These are phyloP conservation scores for Sander vitreus DNA, from an alignment of 2,113 vertebrate genomes.

Conservation along the genomic window DNA sequence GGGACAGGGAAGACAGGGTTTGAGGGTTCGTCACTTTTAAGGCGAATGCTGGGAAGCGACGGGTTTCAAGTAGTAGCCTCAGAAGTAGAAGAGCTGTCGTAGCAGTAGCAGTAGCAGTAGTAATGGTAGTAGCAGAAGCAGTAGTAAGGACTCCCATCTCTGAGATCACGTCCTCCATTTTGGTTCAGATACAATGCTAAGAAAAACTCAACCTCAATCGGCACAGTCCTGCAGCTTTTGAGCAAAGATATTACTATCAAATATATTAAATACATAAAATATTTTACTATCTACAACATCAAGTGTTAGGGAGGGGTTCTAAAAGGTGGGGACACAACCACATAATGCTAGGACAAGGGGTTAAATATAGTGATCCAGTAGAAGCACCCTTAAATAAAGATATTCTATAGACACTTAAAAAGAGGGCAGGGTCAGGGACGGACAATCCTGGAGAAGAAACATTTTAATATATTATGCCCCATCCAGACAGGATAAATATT, in stretches of 20 bases:
- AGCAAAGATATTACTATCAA: constrained; percentile 77
- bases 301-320: constrained; percentile 40
- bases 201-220: constrained; percentile 66
- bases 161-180: constrained; percentile 76
- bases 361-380: constrained; percentile 45
- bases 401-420: constrained; percentile 53
- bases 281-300: constrained; percentile 63
- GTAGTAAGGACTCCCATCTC: constrained; percentile 75
- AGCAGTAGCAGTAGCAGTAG: constrained; percentile 74
- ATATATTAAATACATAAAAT: constrained; percentile 64
- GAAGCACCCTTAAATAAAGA: constrained; percentile 52
- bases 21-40: constrained; percentile 83
- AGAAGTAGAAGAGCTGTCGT: constrained; percentile 76
- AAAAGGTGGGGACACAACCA: constrained; percentile 58
- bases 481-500: constrained; percentile 17
- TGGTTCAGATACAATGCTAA: constrained; percentile 72
- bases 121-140: constrained; percentile 79
- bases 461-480: constrained; percentile 21
- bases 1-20: constrained; percentile 75
- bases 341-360: constrained; percentile 45
- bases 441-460: constrained; percentile 69
- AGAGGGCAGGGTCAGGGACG: constrained; percentile 37
- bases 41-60: constrained; percentile 80
- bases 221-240: constrained; percentile 77
- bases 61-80: constrained; percentile 81